Evolutionary conservation across 2,113 vertebrate species (phyloP), one percentile per base, ranked within the genome.

Genomic region (Brevimyrus niger): DNA sequence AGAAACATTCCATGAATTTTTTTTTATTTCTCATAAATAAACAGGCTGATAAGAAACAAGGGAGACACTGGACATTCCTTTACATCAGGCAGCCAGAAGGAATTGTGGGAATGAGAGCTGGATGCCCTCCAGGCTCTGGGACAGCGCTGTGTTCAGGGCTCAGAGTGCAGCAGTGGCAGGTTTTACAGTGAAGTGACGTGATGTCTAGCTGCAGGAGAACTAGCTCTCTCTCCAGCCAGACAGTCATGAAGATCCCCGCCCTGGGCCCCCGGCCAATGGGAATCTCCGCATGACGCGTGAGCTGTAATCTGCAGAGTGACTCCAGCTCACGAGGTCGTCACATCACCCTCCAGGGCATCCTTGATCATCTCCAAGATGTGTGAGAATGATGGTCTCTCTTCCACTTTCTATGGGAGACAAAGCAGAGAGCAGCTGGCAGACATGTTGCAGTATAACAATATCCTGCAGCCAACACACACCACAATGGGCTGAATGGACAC

Each of bases 341-440:
- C 27, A 7, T 95, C 95, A 0, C 44, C 89, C 76, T 96, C 95
- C 85, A 95, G 90, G 31, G 91, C 61, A 0, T 93, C 91, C 0
- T 90, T 92, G 91, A 96, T 95, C 93, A 91, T 92, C 10, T 47
- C 0, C 42, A 92, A 91, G 35, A 96, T 92, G 85, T 93, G 76
- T 4, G 82, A 84, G 76, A 96, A 96, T 0, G 93, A 83, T 0
- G 94, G 94, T 1, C 95, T 92, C 2, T 94, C 92, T 9, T 95
- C 95, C 0, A 94, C 91, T 89, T 84, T 95, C 95, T 96, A 4
- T 87, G 44, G 80, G 82, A 65, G 69, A 42, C 35, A 87, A 5
- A n/a, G 76, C 89, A 4, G 61, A 51, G 53, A 38, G 15, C 11
- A 82, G 42, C 44, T 82, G 15, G 13, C 15, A 42, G 73, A 80